phyloP scores from a whole-genome alignment of 1,140 invertebrate genomes.

The Acromyrmex charruanus region DNA sequence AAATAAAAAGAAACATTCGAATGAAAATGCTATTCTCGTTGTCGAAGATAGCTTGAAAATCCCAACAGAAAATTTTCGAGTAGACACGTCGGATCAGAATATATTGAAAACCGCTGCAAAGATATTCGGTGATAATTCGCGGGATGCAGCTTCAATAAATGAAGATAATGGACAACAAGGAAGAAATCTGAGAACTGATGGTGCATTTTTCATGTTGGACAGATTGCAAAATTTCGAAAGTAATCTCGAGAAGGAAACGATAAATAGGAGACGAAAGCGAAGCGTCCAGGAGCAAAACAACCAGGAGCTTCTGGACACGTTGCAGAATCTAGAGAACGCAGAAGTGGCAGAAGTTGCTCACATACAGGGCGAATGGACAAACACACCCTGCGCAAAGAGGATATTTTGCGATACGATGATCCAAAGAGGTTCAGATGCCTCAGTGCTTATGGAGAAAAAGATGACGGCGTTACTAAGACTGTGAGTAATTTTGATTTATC shows the following conservation, averaged over 20 bases:
- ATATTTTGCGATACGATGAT: constrained; percentile 92
- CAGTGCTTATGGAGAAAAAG: constrained; percentile 92
- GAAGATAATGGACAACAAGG: neutral
- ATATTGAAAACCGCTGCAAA: constrained; percentile 3
- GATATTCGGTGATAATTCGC: constrained; percentile 18
- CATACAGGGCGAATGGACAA: constrained; percentile 89
- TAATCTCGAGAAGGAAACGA: neutral
- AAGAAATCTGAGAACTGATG: neutral
- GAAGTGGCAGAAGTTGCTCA: constrained; percentile 80
- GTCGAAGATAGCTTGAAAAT: constrained; percentile 50
- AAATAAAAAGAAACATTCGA: neutral
- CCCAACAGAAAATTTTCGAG: neutral
- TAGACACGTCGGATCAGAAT: neutral
- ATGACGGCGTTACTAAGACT: constrained; percentile 90
- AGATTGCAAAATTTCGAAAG: neutral
- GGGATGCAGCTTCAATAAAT: neutral
- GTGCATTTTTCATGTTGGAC: neutral
- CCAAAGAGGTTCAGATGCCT: constrained; percentile 88
- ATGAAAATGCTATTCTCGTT: constrained; percentile 58
- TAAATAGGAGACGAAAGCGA: constrained; percentile 79
- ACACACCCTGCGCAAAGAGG: constrained; percentile 91
- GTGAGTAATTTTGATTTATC: constrained; percentile 87
- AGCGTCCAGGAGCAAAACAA: constrained; percentile 71
- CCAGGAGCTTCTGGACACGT: constrained; percentile 84
- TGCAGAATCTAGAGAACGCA: constrained; percentile 87